These are phyloP conservation scores for Falco naumanni DNA, from an alignment of 2,797 vertebrate species.

Conservation along the genomic window DNA sequence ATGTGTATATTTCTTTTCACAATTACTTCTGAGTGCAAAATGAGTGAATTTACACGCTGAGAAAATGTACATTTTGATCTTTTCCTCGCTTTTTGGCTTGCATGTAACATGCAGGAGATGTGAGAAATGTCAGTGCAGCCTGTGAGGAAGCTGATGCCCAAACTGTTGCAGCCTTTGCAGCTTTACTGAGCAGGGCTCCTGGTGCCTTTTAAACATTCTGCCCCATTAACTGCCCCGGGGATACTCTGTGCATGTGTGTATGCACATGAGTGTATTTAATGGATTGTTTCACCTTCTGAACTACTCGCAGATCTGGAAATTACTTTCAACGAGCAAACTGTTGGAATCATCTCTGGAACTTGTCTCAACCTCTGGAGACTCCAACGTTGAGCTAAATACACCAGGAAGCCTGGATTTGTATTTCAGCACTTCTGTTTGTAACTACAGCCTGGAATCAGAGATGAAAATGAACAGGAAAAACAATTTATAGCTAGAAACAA, in stretches of 20 bases:
- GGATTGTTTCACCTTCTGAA: slow-evolving; percentile 52
- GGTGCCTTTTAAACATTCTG: slow-evolving; percentile 8
- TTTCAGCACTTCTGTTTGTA: slow-evolving; percentile 65
- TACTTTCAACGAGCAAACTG: slow-evolving; percentile 18
- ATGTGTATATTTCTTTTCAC: neutral
- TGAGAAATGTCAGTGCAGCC: neutral
- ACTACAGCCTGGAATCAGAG: neutral
- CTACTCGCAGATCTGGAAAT: slow-evolving; percentile 29
- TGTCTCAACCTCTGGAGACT: slow-evolving; percentile 47
- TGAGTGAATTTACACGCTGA: neutral
- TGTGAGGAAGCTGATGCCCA: neutral
- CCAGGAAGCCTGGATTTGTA: slow-evolving; percentile 43
- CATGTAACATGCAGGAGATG: neutral
- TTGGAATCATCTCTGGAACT: slow-evolving; percentile 45
- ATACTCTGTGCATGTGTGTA: neutral
- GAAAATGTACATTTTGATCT: neutral
- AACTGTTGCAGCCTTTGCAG: neutral
- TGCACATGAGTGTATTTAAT: neutral
- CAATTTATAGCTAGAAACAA: slow-evolving; percentile 20
- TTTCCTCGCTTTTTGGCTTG: neutral
- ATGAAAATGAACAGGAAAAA: slow-evolving; percentile 36
- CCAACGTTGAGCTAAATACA: neutral
- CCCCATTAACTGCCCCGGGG: neutral
- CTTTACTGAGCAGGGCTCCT: neutral
- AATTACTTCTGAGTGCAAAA: slow-evolving; percentile 1